phyloP scores from a whole-genome alignment of 2,888 invertebrate genomes.

The Orchestes rusci region DNA sequence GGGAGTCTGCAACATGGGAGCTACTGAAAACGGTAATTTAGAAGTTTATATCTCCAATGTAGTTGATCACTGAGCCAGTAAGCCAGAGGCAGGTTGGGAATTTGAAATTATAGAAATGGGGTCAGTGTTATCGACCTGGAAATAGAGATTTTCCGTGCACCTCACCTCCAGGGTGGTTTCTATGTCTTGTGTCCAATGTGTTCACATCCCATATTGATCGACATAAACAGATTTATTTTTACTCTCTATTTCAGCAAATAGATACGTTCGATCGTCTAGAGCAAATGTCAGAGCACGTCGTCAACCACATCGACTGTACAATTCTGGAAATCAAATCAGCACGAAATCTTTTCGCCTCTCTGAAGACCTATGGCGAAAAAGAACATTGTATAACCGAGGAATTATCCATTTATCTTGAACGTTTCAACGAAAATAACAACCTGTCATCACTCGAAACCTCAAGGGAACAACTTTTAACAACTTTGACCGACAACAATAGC shows the following conservation, averaged over 20 bases:
- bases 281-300: conserved; percentile 28
- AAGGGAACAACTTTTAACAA: conserved; percentile 28
- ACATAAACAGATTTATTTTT: too few species aligned
- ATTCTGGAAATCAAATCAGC: conserved; percentile 31
- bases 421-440: conserved; percentile 9
- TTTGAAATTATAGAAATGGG: too few species aligned
- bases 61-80: too few species aligned
- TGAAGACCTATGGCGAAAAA: conserved; percentile 27
- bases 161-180: too few species aligned
- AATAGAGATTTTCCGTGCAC: too few species aligned
- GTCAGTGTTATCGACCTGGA: too few species aligned
- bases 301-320: conserved; percentile 32
- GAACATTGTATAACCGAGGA: conserved; percentile 25
- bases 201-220: too few species aligned
- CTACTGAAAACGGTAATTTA: conserved; percentile 25
- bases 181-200: too few species aligned
- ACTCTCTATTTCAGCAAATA: conserved; percentile 24
- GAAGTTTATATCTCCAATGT: not conserved
- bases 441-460: conserved; percentile 25
- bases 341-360: conserved; percentile 24
- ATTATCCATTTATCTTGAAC: conserved; percentile 22
- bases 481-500: conserved; percentile 21
- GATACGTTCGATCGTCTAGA: conserved; percentile 29
- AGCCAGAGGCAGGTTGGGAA: too few species aligned
- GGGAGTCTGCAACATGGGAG: conserved; percentile 28